Evolutionary conservation across 2,888 invertebrate genomes (phyloP), one percentile per base, ranked within the genome.

Genomic region (Tetragonula carbonaria): DNA sequence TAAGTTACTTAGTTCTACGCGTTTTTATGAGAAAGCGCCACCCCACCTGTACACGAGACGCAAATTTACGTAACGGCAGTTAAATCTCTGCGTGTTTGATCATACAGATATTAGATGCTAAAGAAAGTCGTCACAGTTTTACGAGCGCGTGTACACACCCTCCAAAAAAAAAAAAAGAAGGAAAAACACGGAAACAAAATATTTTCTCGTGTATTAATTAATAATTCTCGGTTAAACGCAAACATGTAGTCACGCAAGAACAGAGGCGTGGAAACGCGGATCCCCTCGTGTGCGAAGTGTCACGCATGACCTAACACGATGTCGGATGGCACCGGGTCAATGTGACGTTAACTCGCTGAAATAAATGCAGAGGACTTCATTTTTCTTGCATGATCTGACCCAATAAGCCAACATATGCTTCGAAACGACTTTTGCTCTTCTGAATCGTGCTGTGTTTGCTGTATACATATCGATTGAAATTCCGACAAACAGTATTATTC

Each of bases 301-400:
- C 68, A 79, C 59, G 65, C 78, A 63, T 74, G 74, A 75, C 53
- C 68, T 63, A 38, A 63, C 38, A 53, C 53, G 11, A 62, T 18
- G 68, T 53, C 53, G 74, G 62, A 62, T 68, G 68, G 28, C n/a
- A 79, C 68, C n/a, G 18, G 63, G 62, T 62, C 53, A 53, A 5
- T 4, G 55, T 33, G 53, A 45, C 33, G 57, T 28, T 57, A 67
- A 45, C 38, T 74, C 53, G 59, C 21, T 28, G 45, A 79, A 68
- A 79, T 63, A 53, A 68, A 45, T 68, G 14, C 53, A n/a, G 8
- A 28, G 33, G 4, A 55, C 14, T 63, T 63, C 3, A 68, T 63
- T 50, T 63, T 18, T 75, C 62, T 75, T 33, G 21, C 53, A 50
- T 45, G 8, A 45, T 45, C 45, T 45, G 45, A 45, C 45, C 45